These are phyloP conservation scores for Zelostemma sp. DNA, from an alignment of 1,140 invertebrate genomes.

Conservation along the genomic window DNA sequence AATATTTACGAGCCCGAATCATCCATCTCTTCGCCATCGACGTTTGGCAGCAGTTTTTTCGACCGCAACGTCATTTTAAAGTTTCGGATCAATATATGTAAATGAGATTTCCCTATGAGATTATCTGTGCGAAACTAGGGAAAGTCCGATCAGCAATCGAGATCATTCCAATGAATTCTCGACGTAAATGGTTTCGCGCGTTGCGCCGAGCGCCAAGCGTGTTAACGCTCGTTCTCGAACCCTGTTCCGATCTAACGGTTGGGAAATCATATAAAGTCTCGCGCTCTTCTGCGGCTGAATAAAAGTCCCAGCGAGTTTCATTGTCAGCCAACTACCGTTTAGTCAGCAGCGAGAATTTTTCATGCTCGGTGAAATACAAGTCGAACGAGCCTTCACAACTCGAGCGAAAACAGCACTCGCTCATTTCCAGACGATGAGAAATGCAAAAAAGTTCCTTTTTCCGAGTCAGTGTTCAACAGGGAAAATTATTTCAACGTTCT, in stretches of 20 bases:
- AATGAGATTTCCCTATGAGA: no score
- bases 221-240: constrained; percentile 30
- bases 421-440: no score
- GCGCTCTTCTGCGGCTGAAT: constrained; percentile 18
- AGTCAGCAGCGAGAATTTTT: constrained; percentile 49
- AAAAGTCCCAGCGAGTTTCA: constrained; percentile 24
- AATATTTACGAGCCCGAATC: background rate
- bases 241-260: constrained; percentile 23
- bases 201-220: constrained; percentile 24
- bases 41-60: constrained; percentile 7
- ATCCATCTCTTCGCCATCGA: no score
- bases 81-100: no score
- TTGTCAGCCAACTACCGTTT: constrained; percentile 52
- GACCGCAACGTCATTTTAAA: constrained; percentile 8
- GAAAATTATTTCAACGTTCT: no score
- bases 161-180: constrained; percentile 33
- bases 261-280: constrained; percentile 31
- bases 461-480: no score
- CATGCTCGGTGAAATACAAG: constrained; percentile 32
- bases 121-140: constrained; percentile 37
- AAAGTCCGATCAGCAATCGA: constrained; percentile 23
- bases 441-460: no score
- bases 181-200: constrained; percentile 35
- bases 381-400: constrained; percentile 24
- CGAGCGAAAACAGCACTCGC: constrained; percentile 10